Evolutionary conservation across 2,113 vertebrate species (phyloP).

Genomic region (Clarias batrachus): DNA sequence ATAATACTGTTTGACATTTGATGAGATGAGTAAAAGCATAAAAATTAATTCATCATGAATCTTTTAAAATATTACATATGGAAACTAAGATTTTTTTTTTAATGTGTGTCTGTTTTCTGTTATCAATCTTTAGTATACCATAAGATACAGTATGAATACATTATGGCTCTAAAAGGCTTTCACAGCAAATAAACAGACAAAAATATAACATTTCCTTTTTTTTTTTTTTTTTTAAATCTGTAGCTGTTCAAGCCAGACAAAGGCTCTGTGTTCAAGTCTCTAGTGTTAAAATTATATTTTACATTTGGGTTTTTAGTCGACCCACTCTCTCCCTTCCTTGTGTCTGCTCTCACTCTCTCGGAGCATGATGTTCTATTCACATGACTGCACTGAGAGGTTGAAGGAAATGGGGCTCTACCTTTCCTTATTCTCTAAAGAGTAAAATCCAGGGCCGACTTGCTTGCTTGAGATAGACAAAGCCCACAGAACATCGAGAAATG

Average conservation of each 20-base stretch:
- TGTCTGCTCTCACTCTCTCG: constrained; percentile 38
- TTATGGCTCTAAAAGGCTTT: neutral
- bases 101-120: neutral
- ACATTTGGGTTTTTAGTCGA: constrained; percentile 24
- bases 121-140: neutral
- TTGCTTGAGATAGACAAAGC: constrained; percentile 43
- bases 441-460: constrained; percentile 36
- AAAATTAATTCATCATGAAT: neutral
- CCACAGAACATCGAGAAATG: constrained; percentile 45
- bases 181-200: neutral
- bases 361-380: constrained; percentile 39
- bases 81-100: neutral
- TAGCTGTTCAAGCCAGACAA: constrained; percentile 28
- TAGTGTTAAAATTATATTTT: constrained; percentile 30
- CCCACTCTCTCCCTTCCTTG: constrained; percentile 17
- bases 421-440: constrained; percentile 38
- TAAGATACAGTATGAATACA: neutral
- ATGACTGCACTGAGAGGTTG: constrained; percentile 43
- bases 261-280: constrained; percentile 18
- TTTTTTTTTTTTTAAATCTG: constrained; percentile 11
- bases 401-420: constrained; percentile 33
- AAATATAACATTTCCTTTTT: constrained; percentile 3
- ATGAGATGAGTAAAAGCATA: neutral
- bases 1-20: neutral
- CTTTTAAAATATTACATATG: neutral